phyloP scores from a whole-genome alignment of 2,797 vertebrate species.

The Euthynnus affinis region DNA sequence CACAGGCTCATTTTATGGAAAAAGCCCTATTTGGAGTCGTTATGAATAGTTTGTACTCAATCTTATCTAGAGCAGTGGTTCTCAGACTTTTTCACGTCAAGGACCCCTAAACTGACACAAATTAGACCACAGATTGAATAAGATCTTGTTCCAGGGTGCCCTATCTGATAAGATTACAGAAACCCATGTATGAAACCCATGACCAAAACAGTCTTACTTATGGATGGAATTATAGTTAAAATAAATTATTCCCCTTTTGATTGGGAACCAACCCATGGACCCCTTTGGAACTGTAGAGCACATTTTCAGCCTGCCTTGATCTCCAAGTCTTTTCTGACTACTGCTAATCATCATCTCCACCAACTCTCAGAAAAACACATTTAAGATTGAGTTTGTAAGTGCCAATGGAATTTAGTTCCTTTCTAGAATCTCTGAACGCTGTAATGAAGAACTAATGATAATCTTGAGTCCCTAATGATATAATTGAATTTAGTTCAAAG shows the following conservation, averaged over 20 bases:
- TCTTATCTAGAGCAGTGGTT: constrained; percentile 11
- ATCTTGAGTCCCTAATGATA: constrained; percentile 47
- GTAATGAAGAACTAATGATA: constrained; percentile 66
- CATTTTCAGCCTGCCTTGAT: constrained; percentile 60
- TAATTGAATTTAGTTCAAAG: constrained; percentile 56
- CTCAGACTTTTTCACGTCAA: too few relatives aligned
- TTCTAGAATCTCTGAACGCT: constrained; percentile 38
- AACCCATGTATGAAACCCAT: too few relatives aligned
- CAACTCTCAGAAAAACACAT: constrained; percentile 51
- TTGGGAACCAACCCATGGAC: too few relatives aligned
- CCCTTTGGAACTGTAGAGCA: constrained; percentile 38
- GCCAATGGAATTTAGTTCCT: constrained; percentile 18
- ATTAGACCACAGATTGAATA: too few relatives aligned
- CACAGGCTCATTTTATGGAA: constrained; percentile 30
- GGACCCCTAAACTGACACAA: too few relatives aligned
- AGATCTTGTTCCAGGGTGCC: too few relatives aligned
- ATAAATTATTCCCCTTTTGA: too few relatives aligned
- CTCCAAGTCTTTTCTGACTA: constrained; percentile 47
- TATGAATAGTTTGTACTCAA: constrained; percentile 37
- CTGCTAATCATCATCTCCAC: constrained; percentile 53
- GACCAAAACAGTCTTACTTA: too few relatives aligned
- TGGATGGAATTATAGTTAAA: too few relatives aligned
- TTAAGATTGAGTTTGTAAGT: constrained; percentile 49
- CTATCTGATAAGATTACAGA: too few relatives aligned
- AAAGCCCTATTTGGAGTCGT: constrained; percentile 33